Evolutionary conservation across 2,888 invertebrate species (phyloP).

Genomic region (Urechis unicinctus): DNA sequence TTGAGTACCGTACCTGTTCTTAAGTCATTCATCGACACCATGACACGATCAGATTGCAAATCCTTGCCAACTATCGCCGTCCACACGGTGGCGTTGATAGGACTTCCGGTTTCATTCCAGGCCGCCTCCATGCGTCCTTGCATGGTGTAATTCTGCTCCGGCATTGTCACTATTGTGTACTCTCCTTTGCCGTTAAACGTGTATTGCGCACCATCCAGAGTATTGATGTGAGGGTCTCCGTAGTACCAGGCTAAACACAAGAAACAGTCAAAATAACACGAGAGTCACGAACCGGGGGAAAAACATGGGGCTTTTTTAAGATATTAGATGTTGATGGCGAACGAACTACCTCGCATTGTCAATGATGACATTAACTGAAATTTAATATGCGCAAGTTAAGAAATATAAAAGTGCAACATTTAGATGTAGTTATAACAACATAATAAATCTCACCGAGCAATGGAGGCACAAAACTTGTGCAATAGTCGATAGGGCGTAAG

Average conservation of each 20-base stretch:
- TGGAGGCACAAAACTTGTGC: conserved; percentile 3
- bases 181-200: conserved; percentile 27
- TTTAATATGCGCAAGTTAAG: too few relatives aligned
- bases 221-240: conserved; percentile 26
- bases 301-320: background rate
- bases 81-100: conserved; percentile 10
- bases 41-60: background rate
- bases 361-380: too few relatives aligned
- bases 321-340: too few relatives aligned
- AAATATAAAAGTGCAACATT: background rate
- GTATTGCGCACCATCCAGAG: conserved; percentile 21
- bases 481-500: conserved; percentile 4
- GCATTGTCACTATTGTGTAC: conserved; percentile 14
- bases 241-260: conserved; percentile 4
- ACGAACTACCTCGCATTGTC: too few relatives aligned
- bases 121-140: conserved; percentile 10
- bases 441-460: background rate
- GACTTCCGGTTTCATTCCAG: background rate
- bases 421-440: background rate
- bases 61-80: conserved; percentile 12
- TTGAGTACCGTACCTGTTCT: conserved; percentile 5
- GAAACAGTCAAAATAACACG: background rate
- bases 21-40: conserved; percentile 1
- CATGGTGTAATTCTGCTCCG: conserved; percentile 3
- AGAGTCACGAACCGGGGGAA: background rate